Evolutionary conservation across 37 sponge, comb jelly and placozoan species (phyloP).

Genomic region (Eunapius fragilis): DNA sequence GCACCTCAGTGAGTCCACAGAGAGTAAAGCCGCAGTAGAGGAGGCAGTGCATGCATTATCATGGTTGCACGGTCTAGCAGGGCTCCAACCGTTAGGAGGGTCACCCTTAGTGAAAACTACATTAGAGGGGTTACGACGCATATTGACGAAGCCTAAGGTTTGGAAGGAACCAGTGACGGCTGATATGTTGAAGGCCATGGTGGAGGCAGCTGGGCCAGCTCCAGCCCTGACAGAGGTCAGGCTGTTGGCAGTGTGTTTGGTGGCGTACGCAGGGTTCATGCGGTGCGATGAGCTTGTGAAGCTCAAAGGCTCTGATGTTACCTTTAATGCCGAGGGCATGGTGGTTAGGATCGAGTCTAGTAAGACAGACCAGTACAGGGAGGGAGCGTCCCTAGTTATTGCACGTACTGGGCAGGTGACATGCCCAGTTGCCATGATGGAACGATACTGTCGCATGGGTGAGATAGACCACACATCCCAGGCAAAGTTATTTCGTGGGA

Average conservation of each 20-base stretch:
- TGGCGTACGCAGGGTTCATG: too few species aligned
- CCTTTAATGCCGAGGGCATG: not conserved
- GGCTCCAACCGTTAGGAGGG: not conserved
- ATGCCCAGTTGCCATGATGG: conserved; percentile 27
- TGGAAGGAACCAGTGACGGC: too few species aligned
- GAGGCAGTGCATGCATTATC: conserved; percentile 20
- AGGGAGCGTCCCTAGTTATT: not conserved
- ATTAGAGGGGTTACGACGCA: conserved; percentile 1
- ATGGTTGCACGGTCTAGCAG: conserved; percentile 3
- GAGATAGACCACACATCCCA: too few species aligned
- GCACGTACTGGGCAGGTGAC: not conserved
- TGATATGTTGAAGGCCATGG: too few species aligned
- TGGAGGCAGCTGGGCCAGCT: too few species aligned
- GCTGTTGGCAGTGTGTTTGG: too few species aligned
- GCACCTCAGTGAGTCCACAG: conserved; percentile 6
- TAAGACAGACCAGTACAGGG: conserved; percentile 14
- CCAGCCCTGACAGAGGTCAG: too few species aligned
- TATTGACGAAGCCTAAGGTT: not conserved
- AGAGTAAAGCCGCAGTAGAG: conserved; percentile 17
- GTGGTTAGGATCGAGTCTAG: not conserved
- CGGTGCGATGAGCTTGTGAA: too few species aligned
- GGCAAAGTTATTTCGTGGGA: not conserved
- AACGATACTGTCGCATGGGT: not conserved
- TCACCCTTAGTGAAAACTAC: not conserved
- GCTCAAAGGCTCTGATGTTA: too few species aligned